Evolutionary conservation across 2,797 vertebrate genomes (phyloP).

Genomic region (Molossus molossus): DNA sequence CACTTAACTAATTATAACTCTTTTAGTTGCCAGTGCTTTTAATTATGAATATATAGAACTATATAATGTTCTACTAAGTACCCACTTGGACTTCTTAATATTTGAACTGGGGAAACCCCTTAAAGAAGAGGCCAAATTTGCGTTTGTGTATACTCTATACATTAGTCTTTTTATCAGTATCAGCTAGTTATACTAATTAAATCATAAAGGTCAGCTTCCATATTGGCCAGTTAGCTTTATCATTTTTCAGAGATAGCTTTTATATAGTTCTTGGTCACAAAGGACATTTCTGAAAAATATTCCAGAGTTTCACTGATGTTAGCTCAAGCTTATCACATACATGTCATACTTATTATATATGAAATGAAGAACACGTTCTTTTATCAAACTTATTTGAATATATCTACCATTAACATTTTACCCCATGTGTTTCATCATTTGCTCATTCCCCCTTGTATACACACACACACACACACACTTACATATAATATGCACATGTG

Average conservation of each 20-base stretch:
- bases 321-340: neutral
- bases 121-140: neutral
- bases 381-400: neutral
- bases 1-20: neutral
- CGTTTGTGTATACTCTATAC: neutral
- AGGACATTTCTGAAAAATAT: constrained; percentile 2
- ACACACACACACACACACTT: neutral
- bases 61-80: neutral
- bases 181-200: neutral
- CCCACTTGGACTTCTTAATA: constrained; percentile 1
- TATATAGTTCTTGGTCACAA: constrained; percentile 1
- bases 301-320: neutral
- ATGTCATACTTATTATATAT: neutral
- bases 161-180: neutral
- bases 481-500: neutral
- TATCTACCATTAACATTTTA: neutral
- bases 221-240: neutral
- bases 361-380: neutral
- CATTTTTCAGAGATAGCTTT: constrained; percentile 9
- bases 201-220: neutral
- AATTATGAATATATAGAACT: neutral
- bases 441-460: neutral
- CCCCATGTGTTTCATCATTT: neutral
- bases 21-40: constrained; percentile 2
- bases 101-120: neutral